Percentiles rank a stretch among this genome's conserved stretches.
phyloP scores from a whole-genome alignment of 2,888 invertebrate species.

The Drosophila paranaensis region DNA sequence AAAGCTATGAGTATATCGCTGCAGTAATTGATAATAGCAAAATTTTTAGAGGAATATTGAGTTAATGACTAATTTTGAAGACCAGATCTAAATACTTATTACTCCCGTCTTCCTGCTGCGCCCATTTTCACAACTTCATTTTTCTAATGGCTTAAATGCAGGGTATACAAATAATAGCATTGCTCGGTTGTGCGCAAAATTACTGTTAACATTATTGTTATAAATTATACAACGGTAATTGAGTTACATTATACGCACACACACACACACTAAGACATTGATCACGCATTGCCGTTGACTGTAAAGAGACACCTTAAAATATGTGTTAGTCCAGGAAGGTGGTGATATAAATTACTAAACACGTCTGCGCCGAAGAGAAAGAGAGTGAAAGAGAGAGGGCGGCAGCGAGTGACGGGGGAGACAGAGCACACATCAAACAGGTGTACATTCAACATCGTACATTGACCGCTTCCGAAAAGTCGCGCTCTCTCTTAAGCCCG shows the following conservation, averaged over 20 bases:
- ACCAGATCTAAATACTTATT: neutral
- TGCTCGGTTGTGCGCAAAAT: slow-evolving; percentile 1
- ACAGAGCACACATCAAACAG: slow-evolving; percentile 45
- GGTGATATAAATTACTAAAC: slow-evolving; percentile 46
- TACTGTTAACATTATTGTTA: slow-evolving; percentile 18
- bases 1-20: neutral
- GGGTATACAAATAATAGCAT: slow-evolving; percentile 5
- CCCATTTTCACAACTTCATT: neutral
- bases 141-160: slow-evolving; percentile 5
- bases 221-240: slow-evolving; percentile 56
- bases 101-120: neutral
- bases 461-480: slow-evolving; percentile 63
- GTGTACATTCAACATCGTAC: slow-evolving; percentile 64
- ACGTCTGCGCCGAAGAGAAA: slow-evolving; percentile 36
- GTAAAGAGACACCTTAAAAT: slow-evolving; percentile 42
- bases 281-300: slow-evolving; percentile 34
- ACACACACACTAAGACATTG: slow-evolving; percentile 9
- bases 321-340: slow-evolving; percentile 33
- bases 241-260: slow-evolving; percentile 45
- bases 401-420: slow-evolving; percentile 8
- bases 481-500: slow-evolving; percentile 31
- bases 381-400: slow-evolving; percentile 20
- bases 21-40: no score
- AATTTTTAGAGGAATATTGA: no score
- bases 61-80: no score